These are phyloP conservation scores for Lordiphosa mommai DNA, from an alignment of 1,140 invertebrate genomes.

Conservation along the genomic window DNA sequence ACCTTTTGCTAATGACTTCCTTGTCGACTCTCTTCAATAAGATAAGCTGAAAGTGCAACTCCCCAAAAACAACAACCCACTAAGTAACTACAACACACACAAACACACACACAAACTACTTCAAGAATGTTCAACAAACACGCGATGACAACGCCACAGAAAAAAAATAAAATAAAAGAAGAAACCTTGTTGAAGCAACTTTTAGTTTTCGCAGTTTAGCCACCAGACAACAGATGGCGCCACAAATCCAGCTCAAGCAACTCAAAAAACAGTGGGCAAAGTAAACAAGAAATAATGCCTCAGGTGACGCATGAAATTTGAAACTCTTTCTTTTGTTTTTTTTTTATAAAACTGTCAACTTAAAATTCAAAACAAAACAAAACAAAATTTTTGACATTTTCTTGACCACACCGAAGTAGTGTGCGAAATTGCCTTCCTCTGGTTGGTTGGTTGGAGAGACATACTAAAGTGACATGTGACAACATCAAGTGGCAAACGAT, in stretches of 20 bases:
- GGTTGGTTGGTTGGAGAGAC: neutral
- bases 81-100: neutral
- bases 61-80: slow-evolving; percentile 8
- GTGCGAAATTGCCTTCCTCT: too few relatives aligned
- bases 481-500: slow-evolving; percentile 36
- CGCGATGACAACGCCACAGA: slow-evolving; percentile 34
- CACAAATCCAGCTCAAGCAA: neutral
- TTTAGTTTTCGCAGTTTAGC: slow-evolving; percentile 3
- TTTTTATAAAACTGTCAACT: slow-evolving; percentile 17
- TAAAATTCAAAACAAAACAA: neutral
- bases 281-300: slow-evolving; percentile 8
- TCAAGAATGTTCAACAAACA: slow-evolving; percentile 42
- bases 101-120: slow-evolving; percentile 33
- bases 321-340: too few relatives aligned
- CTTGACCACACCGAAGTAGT: neutral
- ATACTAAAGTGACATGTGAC: slow-evolving; percentile 21
- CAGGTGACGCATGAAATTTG: slow-evolving; percentile 17
- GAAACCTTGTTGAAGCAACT: slow-evolving; percentile 7
- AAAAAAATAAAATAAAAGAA: neutral
- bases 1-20: slow-evolving; percentile 54
- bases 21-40: slow-evolving; percentile 32
- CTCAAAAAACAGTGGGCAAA: slow-evolving; percentile 3
- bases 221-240: slow-evolving; percentile 44
- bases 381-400: slow-evolving; percentile 44
- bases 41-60: slow-evolving; percentile 45